Evolutionary conservation across 2,888 invertebrate species (phyloP), one percentile per base, ranked within the genome.

Genomic region (Agrochola circellaris): DNA sequence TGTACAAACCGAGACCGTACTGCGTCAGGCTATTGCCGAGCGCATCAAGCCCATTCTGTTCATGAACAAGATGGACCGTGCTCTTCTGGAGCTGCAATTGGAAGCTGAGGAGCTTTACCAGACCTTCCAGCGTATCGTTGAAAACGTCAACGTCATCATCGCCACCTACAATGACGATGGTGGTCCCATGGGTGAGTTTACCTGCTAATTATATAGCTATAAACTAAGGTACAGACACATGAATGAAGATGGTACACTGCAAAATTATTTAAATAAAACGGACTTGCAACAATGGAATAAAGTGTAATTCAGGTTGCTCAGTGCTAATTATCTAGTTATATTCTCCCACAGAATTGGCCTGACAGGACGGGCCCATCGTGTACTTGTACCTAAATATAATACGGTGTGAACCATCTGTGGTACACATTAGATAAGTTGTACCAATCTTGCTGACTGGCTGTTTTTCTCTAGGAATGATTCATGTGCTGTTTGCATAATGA

Each of bases 1-100:
- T 94, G 99, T 99, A 90, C 99, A 99, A 97, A 99, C 99, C 58
- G 99, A 99, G 97, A 99, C 99, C 92, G 99, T 99, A 80, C 97
- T 99, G 92, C 99, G 99, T 97, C 99, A 99, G 96, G 99, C 99
- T 84, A 99, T 99, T 93, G 99, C 99, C 84, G 99, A 99, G 97
- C 98, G 99, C 93, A 99, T 99, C 93, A 99, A 99, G 98, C 99
- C 99, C 77, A 99, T 99, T 89, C 97, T 99, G 91, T 99, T 99
- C 98, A 99, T 99, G 99, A 99, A 99, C 98, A 99, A 99, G 97
- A 99, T 99, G 99, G 99, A 99, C 97, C 98, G 99, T 90, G 99
- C 99, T 89, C 97, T 99, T 81, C 97, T 99, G 60, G 99, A 99
- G 96, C 97, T 99, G 93, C 99, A 99, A 94, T 97, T 99, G 91